Evolutionary conservation across 2,113 vertebrate genomes (phyloP), one percentile per base, ranked within the genome.

Genomic region (Himantopus leucocephalus): DNA sequence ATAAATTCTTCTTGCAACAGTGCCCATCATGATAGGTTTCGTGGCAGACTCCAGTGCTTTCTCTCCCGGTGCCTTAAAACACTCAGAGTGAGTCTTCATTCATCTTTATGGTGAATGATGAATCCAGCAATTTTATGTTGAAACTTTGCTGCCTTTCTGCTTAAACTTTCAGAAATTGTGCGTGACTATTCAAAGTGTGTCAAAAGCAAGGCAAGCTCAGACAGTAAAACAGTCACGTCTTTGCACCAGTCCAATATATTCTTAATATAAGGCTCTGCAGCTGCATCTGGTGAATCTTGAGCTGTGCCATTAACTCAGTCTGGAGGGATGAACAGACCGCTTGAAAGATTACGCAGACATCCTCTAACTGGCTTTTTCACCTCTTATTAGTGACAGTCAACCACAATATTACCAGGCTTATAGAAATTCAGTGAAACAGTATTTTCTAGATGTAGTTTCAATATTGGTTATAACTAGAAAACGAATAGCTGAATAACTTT

Each of bases 31-130:
- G 64, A 86, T 60, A 93, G 74, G 67, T 93, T 89, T 85, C 43
- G 4, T 85, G 45, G 45, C 90, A 94, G 88, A 87, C 82, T 66
- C 81, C 53, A 62, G 34, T 63, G 48, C 37, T 92, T 82, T 75
- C 62, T 67, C 39, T 83, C 43, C 11, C 8, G 5, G 30, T 63
- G 80, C 34, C 39, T 91, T 97, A 88, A 97, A 91, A 85, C 55
- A 82, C 52, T 90, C 21, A 16, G 67, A 88, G 37, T 48, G 76
- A 88, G 39, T 37, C 62, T 81, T 96, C 75, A 88, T 91, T 90
- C 84, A 76, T 94, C 68, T 94, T 94, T 85, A 90, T 55, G n/a
- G 90, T 70, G 94, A 85, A 89, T n/a, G 74, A 93, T 73, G 58
- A 76, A 84, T 91, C 83, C 73, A 56, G 41, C 10, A 50, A 76